Base-by-base conservation (phyloP, 2,888 invertebrate species). In the Drosophila gaucha region DNA sequence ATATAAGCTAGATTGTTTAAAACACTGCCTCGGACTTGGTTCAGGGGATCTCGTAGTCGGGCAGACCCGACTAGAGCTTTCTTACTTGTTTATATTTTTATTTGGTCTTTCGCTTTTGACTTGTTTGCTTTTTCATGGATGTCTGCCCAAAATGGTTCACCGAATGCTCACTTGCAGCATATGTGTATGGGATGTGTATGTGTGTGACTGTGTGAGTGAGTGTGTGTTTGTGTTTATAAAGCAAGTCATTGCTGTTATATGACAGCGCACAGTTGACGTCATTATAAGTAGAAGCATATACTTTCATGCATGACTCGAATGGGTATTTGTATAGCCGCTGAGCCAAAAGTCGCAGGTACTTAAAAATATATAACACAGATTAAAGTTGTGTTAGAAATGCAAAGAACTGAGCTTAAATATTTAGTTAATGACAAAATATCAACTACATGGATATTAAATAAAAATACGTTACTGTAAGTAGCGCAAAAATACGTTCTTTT, bases 71-170 rank as follows among this genome's bases (percentile, higher is more conserved):
- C n/a, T n/a, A n/a, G n/a, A n/a, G n/a, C n/a, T n/a, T n/a, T n/a
- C n/a, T n/a, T n/a, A n/a, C n/a, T n/a, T 49, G 39, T 41, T 20
- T 46, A 31, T 22, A n/a, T 57, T 52, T 57, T 67, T 58, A 33
- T 73, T 59, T 72, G 79, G 63, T 55, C 54, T 74, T 67, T 73
- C 55, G 55, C 77, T 68, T 65, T 60, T 64, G 70, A 67, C 67
- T 80, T 78, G 60, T 75, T 70, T 67, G 67, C 82, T 64, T 63
- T 63, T 70, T 63, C 49, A 54, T 62, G 52, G 49, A 56, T 49
- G 58, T 56, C 62, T 62, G 71, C 41, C 28, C 38, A 50, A 41
- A 41, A 44, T 63, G 58, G 55, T 62, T 66, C 41, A 52, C 46
- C 49, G 71, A 73, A 58, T 75, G 70, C 66, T 60, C 73, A 74